These are phyloP conservation scores for Crotalus viridis DNA, from an alignment of 2,113 vertebrate species.

Conservation along the genomic window DNA sequence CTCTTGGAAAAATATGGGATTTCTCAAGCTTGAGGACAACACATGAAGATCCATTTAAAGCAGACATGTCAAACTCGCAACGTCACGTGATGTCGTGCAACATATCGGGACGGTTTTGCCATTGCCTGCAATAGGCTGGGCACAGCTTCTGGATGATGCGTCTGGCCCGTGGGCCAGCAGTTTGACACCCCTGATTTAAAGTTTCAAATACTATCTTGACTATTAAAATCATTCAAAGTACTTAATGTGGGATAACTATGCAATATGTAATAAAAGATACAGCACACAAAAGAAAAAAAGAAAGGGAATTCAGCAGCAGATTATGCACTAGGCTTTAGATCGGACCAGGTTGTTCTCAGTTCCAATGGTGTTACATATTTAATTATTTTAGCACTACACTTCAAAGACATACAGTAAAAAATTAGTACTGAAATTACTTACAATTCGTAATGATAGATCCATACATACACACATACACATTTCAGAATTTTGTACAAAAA, in stretches of 20 bases:
- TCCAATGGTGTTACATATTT: slow-evolving; percentile 17
- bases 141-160: too few species aligned
- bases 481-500: not conserved
- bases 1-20: not conserved
- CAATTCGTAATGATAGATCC: slow-evolving; percentile 46
- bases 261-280: not conserved
- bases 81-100: too few species aligned
- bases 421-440: slow-evolving; percentile 57
- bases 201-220: not conserved
- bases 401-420: slow-evolving; percentile 45
- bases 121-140: too few species aligned
- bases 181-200: not conserved
- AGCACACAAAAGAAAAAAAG: not conserved
- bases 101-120: too few species aligned
- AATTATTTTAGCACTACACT: slow-evolving; percentile 38
- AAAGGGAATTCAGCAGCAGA: not conserved
- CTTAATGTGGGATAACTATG: not conserved
- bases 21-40: not conserved
- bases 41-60: not conserved
- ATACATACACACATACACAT: not conserved
- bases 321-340: not conserved
- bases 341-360: not conserved
- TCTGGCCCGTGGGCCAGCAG: too few species aligned
- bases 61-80: too few species aligned
- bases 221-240: not conserved